phyloP scores from a whole-genome alignment of 2,797 vertebrate genomes.

The Florisuga fusca region DNA sequence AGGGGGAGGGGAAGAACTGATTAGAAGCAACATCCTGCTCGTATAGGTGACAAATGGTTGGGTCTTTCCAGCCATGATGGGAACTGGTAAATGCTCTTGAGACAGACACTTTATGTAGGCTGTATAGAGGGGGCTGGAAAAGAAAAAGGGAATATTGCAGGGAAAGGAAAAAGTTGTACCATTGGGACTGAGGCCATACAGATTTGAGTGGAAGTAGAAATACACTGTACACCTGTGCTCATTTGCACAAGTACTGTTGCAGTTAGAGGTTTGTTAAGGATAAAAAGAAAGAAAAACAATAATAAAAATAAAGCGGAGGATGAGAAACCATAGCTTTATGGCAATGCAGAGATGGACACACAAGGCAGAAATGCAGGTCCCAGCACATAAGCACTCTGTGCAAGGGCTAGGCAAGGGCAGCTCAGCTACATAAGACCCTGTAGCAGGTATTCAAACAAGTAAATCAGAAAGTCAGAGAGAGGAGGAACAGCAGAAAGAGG shows the following conservation, averaged over 20 bases:
- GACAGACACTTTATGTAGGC: neutral
- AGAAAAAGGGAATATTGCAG: neutral
- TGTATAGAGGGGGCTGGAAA: neutral
- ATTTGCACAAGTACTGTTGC: neutral
- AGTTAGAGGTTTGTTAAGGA: neutral
- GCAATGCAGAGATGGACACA: neutral
- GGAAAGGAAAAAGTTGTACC: neutral
- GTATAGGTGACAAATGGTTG: neutral
- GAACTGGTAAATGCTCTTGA: neutral
- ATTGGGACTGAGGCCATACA: neutral
- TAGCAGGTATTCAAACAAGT: neutral
- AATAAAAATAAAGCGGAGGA: neutral
- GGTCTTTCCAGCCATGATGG: neutral
- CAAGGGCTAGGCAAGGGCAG: neutral
- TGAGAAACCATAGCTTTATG: neutral
- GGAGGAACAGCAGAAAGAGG: neutral
- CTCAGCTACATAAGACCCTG: neutral
- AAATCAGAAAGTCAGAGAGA: neutral
- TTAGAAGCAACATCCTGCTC: neutral
- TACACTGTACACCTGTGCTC: accelerated
- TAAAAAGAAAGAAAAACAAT: neutral
- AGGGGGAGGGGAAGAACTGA: neutral
- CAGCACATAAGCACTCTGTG: neutral
- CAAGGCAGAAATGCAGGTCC: neutral
- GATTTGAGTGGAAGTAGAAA: neutral